Conservation (phyloP, 2,113 vertebrate species). For the Leiothrix lutea region DNA sequence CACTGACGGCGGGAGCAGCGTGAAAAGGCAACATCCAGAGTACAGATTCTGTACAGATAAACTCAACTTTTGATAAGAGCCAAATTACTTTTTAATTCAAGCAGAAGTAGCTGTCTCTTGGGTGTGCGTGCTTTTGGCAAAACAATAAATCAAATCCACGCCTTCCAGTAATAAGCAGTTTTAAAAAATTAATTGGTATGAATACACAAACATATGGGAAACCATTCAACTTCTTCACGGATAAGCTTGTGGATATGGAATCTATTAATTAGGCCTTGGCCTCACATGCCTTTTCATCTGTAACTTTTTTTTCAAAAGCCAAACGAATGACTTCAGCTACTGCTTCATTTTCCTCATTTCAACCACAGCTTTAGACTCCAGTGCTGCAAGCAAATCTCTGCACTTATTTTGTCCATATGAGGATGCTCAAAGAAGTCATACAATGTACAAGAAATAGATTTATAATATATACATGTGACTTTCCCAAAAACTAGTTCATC, state of each 20-base stretch:
- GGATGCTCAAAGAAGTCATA: not conserved
- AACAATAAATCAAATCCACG: not conserved
- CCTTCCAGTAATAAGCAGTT: not conserved
- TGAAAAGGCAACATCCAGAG: rapidly evolving
- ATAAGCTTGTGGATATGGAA: slow-evolving; percentile 7
- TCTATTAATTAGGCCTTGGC: slow-evolving; percentile 12
- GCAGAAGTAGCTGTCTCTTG: not conserved
- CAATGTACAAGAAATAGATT: not conserved
- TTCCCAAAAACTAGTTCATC: not conserved
- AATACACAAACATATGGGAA: not conserved
- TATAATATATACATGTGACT: not conserved
- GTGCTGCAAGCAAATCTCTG: not conserved
- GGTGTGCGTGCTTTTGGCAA: not conserved
- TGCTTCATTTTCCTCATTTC: not conserved
- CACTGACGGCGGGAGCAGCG: rapidly evolving
- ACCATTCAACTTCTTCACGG: not conserved
- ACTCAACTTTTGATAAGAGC: not conserved
- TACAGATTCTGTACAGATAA: not conserved
- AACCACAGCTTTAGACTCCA: not conserved
- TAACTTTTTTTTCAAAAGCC: not conserved
- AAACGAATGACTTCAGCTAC: not conserved
- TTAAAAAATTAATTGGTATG: not conserved
- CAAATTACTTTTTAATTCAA: not conserved
- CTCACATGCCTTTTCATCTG: not conserved
- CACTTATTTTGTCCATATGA: not conserved